These are phyloP conservation scores for Papilio gigon DNA, from an alignment of 2,888 invertebrate species.

Conservation along the genomic window DNA sequence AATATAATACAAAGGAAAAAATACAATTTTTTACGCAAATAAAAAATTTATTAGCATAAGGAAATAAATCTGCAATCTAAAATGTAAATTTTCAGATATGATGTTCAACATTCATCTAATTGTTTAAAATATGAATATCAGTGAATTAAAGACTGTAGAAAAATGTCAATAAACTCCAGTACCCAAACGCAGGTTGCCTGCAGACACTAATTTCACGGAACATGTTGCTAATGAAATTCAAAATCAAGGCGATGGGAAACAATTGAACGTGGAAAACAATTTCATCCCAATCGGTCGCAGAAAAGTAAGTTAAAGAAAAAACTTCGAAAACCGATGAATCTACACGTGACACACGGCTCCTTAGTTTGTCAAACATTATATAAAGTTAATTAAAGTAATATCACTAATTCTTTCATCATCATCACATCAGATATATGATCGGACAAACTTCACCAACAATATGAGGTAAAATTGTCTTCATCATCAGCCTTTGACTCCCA, in stretches of 20 bases:
- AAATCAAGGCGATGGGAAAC: slow-evolving; percentile 73
- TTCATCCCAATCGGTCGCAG: slow-evolving; percentile 65
- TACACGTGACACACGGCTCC: slow-evolving; percentile 52
- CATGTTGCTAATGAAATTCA: slow-evolving; percentile 69
- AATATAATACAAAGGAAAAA: too few species aligned
- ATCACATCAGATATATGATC: too few species aligned
- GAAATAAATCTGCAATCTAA: too few species aligned
- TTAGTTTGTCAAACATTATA: slow-evolving; percentile 40
- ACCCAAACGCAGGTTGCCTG: background rate
- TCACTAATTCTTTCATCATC: too few species aligned
- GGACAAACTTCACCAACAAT: too few species aligned
- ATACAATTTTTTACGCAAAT: too few species aligned
- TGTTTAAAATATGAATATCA: background rate
- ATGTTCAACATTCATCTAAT: background rate
- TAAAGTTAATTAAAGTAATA: background rate
- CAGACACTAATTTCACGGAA: slow-evolving; percentile 46
- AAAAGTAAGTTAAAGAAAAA: slow-evolving; percentile 72
- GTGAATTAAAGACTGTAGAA: background rate
- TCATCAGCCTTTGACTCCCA: too few species aligned
- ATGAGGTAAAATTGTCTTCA: too few species aligned
- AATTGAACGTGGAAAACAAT: slow-evolving; percentile 69
- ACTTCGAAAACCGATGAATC: slow-evolving; percentile 76
- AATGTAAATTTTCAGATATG: too few species aligned
- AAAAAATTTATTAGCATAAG: too few species aligned
- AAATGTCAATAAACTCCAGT: slow-evolving; percentile 25